phyloP scores from a whole-genome alignment of 2,113 vertebrate genomes.

The Syngnathus scovelli region DNA sequence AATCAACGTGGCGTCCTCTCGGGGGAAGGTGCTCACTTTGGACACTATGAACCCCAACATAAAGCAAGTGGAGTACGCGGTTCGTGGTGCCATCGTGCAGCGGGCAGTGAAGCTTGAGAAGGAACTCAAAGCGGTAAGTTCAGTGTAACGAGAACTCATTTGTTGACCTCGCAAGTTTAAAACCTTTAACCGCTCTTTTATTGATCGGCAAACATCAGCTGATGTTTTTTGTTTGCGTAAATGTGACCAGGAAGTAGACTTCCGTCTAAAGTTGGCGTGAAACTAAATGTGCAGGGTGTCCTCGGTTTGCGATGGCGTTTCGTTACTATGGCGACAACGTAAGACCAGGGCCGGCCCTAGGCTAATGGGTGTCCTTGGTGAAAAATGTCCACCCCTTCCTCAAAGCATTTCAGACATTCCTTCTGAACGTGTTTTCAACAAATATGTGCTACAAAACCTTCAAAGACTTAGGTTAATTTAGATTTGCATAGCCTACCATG shows the following conservation, averaged over 20 bases:
- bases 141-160: background rate
- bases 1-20: constrained; percentile 30
- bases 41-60: constrained; percentile 81
- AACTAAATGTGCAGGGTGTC: background rate
- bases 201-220: background rate
- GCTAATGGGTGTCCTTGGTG: too few species aligned
- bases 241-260: background rate
- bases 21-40: constrained; percentile 73
- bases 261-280: background rate
- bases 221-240: background rate
- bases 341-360: too few species aligned
- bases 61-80: constrained; percentile 79
- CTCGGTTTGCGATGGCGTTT: background rate
- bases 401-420: too few species aligned
- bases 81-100: constrained; percentile 78
- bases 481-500: too few species aligned
- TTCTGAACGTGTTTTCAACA: too few species aligned
- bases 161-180: background rate
- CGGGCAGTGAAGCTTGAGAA: constrained; percentile 80
- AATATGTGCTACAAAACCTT: too few species aligned
- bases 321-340: background rate
- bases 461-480: too few species aligned
- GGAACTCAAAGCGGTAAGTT: constrained; percentile 76
- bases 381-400: too few species aligned
- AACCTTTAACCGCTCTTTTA: background rate